Base-by-base conservation (phyloP, 2,113 vertebrate species). In the Micromys minutus region DNA sequence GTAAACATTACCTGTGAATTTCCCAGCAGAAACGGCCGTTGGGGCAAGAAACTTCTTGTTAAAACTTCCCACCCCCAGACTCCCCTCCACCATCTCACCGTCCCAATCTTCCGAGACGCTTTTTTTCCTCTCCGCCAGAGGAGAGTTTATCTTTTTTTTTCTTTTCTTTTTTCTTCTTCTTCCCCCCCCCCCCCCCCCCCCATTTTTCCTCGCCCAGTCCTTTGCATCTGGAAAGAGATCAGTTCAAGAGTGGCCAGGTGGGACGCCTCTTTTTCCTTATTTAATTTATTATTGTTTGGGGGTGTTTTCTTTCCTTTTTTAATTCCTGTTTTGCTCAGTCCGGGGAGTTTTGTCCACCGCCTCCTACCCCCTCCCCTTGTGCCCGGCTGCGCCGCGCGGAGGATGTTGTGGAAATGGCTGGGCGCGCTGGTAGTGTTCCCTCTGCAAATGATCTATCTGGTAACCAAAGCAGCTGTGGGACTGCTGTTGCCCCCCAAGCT, bases 321-420 rank as follows among this genome's bases (percentile, higher is more conserved):
- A 36, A 94, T 97, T 95, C 97, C 95, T 52, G 22, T 93, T 95
- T 93, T 61, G 97, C 47, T 94, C 93, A 89, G 93, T 71, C 91
- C 63, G 93, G 95, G 96, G 96, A 93, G 96, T 97, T 95, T 95
- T 87, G 94, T 84, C 59, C 87, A 24, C 87, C n/a, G n/a, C 65
- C 47, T 71, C 34, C 50, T 55, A n/a, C 89, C 94, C 75, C 87
- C 89, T 45, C n/a, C 87, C 71, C 39, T 87, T 83, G 90, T 36
- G 91, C 91, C 91, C 93, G 86, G 85, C 95, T 90, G 96, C 74
- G 97, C 94, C 91, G 93, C 93, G 94, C 97, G 96, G 96, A 98
- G 97, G 97, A 99, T 99, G 99, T 97, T 99, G 65, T 98, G 99
- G 98, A 98, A 96, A 96, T 97, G 98, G 97, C 98, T 99, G 97